Evolutionary conservation across 2,113 vertebrate species (phyloP).

Genomic region (Leptodactylus fuscus): DNA sequence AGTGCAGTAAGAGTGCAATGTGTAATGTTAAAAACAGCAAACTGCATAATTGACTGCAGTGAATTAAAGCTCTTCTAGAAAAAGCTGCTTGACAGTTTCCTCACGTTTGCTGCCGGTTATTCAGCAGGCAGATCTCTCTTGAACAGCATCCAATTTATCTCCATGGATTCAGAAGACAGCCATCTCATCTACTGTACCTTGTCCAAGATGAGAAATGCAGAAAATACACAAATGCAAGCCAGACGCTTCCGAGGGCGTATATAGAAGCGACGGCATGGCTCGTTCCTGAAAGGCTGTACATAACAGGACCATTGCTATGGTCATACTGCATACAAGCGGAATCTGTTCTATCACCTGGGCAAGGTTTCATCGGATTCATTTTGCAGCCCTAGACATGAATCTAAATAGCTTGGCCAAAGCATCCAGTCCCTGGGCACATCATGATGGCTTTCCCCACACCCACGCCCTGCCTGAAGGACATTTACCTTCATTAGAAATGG

Average conservation of each 20-base stretch:
- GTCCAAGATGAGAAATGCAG: not conserved
- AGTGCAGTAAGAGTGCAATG: constrained; percentile 71
- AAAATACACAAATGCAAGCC: not conserved
- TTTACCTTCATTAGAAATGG: too few species aligned
- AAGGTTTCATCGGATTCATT: not conserved
- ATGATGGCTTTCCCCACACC: not conserved
- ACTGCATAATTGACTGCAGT: constrained; percentile 74
- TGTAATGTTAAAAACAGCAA: constrained; percentile 75
- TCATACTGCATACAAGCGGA: not conserved
- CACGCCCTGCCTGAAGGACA: too few species aligned
- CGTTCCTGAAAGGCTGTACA: too few species aligned
- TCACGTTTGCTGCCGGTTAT: constrained; percentile 67
- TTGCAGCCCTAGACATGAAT: not conserved
- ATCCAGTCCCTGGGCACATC: not conserved
- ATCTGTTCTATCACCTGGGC: not conserved
- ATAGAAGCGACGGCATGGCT: too few species aligned
- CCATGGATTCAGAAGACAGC: constrained; percentile 60
- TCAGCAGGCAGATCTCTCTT: constrained; percentile 66
- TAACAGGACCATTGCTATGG: not conserved
- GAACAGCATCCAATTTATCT: constrained; percentile 66
- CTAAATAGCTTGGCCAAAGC: not conserved
- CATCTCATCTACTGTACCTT: constrained; percentile 16
- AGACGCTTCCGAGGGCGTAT: not conserved
- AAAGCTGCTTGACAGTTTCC: constrained; percentile 71
- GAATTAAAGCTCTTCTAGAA: constrained; percentile 74